A percentile compares a stretch with the other conserved stretches of the same genome.
These are phyloP conservation scores for Caenorhabditis angaria DNA, from an alignment of 2,888 invertebrate genomes.

Conservation along the genomic window DNA sequence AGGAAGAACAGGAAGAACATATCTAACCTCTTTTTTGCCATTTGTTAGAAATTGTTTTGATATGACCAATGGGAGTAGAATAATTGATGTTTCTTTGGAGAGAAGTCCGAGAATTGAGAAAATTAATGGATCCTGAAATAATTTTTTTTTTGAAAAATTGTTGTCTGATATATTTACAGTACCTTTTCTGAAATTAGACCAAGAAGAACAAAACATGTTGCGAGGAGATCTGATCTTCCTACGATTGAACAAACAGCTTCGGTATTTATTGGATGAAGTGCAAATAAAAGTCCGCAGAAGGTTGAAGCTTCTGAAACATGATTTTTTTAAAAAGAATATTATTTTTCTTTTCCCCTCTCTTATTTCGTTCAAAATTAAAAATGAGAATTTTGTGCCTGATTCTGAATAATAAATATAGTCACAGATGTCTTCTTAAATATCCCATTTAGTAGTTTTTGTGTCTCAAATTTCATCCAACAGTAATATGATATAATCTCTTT, in stretches of 20 bases:
- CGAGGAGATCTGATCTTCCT: conserved; percentile 91
- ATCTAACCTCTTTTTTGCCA: neutral
- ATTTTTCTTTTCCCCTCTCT: neutral
- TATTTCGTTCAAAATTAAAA: conserved; percentile 5
- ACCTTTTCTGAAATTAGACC: neutral
- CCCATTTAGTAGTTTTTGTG: neutral
- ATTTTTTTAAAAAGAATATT: neutral
- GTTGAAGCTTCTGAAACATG: conserved; percentile 71
- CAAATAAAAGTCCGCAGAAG: conserved; percentile 86
- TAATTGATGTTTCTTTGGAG: conserved; percentile 44
- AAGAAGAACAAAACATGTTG: conserved; percentile 83
- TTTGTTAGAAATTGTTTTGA: neutral
- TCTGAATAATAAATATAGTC: neutral
- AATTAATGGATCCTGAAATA: neutral
- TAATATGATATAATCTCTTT: neutral
- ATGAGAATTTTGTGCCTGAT: too few relatives aligned
- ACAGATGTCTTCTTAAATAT: conserved; percentile 2
- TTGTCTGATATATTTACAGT: neutral
- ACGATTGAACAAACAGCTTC: conserved; percentile 85
- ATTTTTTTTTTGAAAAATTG: neutral
- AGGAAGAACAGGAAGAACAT: too few relatives aligned
- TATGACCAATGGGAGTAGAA: conserved; percentile 30
- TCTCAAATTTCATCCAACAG: conserved; percentile 19
- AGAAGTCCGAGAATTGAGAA: conserved; percentile 29
- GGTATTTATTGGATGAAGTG: conserved; percentile 93